Base-by-base conservation (phyloP, 2,888 invertebrate species). In the Ischnus inquisitorius region DNA sequence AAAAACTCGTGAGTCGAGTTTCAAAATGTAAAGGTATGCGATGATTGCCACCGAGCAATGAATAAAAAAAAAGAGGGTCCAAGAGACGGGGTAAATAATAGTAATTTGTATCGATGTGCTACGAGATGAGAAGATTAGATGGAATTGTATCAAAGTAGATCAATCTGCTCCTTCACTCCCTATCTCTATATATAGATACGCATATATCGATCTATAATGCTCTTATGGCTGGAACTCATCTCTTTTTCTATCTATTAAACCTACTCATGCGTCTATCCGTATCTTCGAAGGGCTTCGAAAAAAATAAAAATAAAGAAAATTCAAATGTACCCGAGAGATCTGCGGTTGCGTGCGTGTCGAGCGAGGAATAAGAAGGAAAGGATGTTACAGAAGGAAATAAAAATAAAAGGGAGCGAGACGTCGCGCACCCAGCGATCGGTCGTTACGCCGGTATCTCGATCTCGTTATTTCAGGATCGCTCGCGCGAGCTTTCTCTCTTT, bases 401-500 rank as follows among this genome's bases (percentile, higher is more conserved):
- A 14, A 51, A 71, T 72, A 77, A 72, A 71, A 62, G 19, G 46
- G 46, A 19, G 57, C 48, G 39, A 46, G 48, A 68, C 48, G 62
- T 65, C 57, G 60, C 43, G 34, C 60, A 41, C 57, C 25, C 54
- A 22, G 67, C 60, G 62, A 79, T 71, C 79, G 64, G 69, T 79
- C 64, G 57, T 65, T 67, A 78, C 41, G 64, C 46, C 69, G 74
- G 62, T 83, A 79, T 83, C 75, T 69, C 79, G 79, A 77, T 77
- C 82, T 82, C 57, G 77, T 79, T 82, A 76, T 79, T 83, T 79
- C 68, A 68, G 65, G 75, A 79, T 84, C 65, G 28, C 62, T 82
- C 68, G 22, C 64, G 68, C 34, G 46, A 75, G 62, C 65, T 54
- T 65, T 67, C 64, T 78, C 46, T 75, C 46, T 62, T 57, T 74